Evolutionary conservation across 2,797 vertebrate species (phyloP).

Genomic region (Hippopotamyrus pictus): DNA sequence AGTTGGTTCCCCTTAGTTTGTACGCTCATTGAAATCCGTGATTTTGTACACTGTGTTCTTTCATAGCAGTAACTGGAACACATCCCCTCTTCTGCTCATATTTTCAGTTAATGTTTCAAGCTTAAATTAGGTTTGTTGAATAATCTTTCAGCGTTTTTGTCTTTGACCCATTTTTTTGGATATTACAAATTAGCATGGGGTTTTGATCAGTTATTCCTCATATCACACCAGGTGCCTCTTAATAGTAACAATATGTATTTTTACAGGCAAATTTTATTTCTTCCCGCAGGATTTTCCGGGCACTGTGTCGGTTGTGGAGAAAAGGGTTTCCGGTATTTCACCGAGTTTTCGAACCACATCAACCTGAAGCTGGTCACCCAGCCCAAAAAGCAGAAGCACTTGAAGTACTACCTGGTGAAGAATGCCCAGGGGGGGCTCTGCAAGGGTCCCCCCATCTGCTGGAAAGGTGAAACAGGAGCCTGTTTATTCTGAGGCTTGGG

Average conservation of each 20-base stretch:
- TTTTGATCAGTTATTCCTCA: neutral
- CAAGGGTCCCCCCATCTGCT: conserved; percentile 93
- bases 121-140: neutral
- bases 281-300: conserved; percentile 84
- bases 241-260: neutral
- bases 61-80: neutral
- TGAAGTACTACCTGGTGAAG: conserved; percentile 98
- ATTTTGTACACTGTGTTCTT: neutral
- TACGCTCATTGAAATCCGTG: neutral
- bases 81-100: neutral
- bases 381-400: conserved; percentile 99
- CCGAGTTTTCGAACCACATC: conserved; percentile 98
- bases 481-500: neutral
- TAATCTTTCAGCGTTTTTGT: neutral
- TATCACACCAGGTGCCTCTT: neutral
- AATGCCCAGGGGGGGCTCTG: conserved; percentile 89
- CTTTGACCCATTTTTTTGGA: conserved; percentile 10
- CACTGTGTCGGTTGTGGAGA: conserved; percentile 91
- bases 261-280: neutral
- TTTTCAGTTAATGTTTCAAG: neutral
- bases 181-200: neutral
- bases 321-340: conserved; percentile 97
- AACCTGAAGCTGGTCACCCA: conserved; percentile 97
- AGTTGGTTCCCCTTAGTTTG: neutral
- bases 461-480: conserved; percentile 77